Evolutionary conservation across 2,888 invertebrate genomes (phyloP), one percentile per base, ranked within the genome.

Genomic region (Thymelicus lineola): DNA sequence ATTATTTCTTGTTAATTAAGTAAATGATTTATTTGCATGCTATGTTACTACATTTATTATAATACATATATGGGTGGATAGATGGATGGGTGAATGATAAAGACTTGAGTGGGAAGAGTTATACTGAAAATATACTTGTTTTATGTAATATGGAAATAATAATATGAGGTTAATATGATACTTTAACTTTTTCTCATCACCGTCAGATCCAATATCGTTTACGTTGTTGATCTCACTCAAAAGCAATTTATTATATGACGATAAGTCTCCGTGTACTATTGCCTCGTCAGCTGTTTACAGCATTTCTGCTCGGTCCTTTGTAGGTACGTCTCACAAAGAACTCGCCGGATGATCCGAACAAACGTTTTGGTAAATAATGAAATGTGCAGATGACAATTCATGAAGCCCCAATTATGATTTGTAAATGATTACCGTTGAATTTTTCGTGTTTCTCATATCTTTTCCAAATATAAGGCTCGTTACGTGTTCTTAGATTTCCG

Each of bases 251-350:
- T 9, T 50, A 9, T 50, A 50, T 50, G 17, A 50, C 7, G 50
- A 9, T 1, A 17, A 17, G 17, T 50, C 50, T 15, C 15, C 17
- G 50, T 50, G 50, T 50, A 50, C 50, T 17, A 50, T 50, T 15
- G 7, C 50, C 46, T 50, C 17, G 17, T 17, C 50, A 50, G 50
- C 7, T 50, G 50, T 50, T 50, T 17, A 17, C 50, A 50, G 17
- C 50, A 3, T 17, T 15, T 50, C 17, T 50, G 15, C 17, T 42
- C 7, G 0, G 17, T 71, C 73, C 73, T 72, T 73, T 74, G 72
- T n/a, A n/a, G n/a, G n/a, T 75, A 62, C 45, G 62, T 10, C 58
- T 42, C 59, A 76, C 76, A 76, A 75, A 71, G 38, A 72, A 48
- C 60, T 65, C 61, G 61, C 69, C 66, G 62, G 68, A 71, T 67